These are phyloP conservation scores for Zelostemma sp. DNA, from an alignment of 1,140 invertebrate species.

Conservation along the genomic window DNA sequence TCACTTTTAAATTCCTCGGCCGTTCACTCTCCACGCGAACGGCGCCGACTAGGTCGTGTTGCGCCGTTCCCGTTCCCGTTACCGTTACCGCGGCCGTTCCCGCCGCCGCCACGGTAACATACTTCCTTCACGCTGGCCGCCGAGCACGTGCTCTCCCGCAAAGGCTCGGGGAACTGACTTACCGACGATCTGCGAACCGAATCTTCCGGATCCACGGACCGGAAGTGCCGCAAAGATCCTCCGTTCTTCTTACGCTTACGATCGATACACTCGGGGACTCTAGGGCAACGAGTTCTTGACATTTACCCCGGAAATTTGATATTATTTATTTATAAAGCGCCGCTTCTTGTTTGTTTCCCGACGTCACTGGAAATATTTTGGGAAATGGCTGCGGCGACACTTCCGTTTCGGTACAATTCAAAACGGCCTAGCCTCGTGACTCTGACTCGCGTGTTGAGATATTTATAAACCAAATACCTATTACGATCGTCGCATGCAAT, in stretches of 20 bases:
- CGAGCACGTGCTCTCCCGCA: slow-evolving; percentile 15
- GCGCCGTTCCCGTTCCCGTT: slow-evolving; percentile 59
- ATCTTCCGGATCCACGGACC: neutral
- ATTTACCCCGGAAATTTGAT: too few species aligned
- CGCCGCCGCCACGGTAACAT: slow-evolving; percentile 57
- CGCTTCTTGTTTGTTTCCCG: too few species aligned
- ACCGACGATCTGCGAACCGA: neutral
- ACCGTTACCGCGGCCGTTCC: slow-evolving; percentile 54
- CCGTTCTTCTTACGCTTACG: too few species aligned
- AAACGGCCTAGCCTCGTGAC: slow-evolving; percentile 14
- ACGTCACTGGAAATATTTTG: too few species aligned
- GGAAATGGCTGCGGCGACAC: neutral
- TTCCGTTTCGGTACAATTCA: slow-evolving; percentile 31
- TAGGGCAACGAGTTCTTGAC: too few species aligned
- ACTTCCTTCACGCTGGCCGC: slow-evolving; percentile 33
- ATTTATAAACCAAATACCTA: slow-evolving; percentile 24
- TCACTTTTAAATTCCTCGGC: slow-evolving; percentile 67
- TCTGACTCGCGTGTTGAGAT: slow-evolving; percentile 8
- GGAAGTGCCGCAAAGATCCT: slow-evolving; percentile 6
- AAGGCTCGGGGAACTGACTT: neutral
- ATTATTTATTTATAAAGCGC: too few species aligned
- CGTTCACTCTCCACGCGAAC: slow-evolving; percentile 52
- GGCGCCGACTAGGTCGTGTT: slow-evolving; percentile 59
- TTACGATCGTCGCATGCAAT: slow-evolving; percentile 14
- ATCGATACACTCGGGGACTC: too few species aligned